A percentile compares a stretch with the other conserved stretches of the same genome.
phyloP scores from a whole-genome alignment of 2,888 invertebrate species.

The Protonemura montana region DNA sequence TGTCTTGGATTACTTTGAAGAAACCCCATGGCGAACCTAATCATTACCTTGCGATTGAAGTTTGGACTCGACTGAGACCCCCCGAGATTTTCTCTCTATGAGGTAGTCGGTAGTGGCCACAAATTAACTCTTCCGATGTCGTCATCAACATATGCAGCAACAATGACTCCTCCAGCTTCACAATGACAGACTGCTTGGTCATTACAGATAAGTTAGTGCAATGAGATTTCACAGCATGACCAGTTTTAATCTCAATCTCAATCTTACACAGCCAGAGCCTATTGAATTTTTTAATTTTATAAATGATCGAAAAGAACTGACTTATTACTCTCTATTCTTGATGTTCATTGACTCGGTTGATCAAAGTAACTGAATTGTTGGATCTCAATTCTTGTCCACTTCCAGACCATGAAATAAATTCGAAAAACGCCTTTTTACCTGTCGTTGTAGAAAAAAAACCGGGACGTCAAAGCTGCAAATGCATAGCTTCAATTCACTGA shows the following conservation, averaged over 20 bases:
- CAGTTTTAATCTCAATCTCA: not conserved
- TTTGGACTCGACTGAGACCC: constrained; percentile 1
- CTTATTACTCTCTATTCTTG: constrained; percentile 25
- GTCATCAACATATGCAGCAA: constrained; percentile 33
- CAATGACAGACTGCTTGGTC: constrained; percentile 34
- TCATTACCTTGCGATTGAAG: constrained; percentile 33
- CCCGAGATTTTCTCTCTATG: constrained; percentile 30
- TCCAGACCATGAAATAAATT: not conserved
- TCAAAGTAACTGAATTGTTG: not conserved
- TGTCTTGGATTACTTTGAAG: constrained; percentile 38
- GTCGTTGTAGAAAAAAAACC: not conserved
- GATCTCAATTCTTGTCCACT: not conserved
- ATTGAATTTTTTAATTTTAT: constrained; percentile 10
- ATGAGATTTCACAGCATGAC: constrained; percentile 30
- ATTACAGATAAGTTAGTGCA: constrained; percentile 19
- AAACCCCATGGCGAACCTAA: constrained; percentile 37
- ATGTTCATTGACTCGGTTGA: not conserved
- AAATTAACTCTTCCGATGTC: constrained; percentile 47
- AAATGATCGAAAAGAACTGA: not conserved
- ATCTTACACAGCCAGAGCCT: not conserved
- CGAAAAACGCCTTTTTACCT: not conserved
- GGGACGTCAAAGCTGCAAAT: not conserved
- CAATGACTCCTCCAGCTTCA: constrained; percentile 31
- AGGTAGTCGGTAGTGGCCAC: constrained; percentile 42
- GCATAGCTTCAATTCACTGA: not conserved